Evolutionary conservation across 1,140 invertebrate species (phyloP), one percentile per base, ranked within the genome.

Genomic region (Eriocheir sinensis): DNA sequence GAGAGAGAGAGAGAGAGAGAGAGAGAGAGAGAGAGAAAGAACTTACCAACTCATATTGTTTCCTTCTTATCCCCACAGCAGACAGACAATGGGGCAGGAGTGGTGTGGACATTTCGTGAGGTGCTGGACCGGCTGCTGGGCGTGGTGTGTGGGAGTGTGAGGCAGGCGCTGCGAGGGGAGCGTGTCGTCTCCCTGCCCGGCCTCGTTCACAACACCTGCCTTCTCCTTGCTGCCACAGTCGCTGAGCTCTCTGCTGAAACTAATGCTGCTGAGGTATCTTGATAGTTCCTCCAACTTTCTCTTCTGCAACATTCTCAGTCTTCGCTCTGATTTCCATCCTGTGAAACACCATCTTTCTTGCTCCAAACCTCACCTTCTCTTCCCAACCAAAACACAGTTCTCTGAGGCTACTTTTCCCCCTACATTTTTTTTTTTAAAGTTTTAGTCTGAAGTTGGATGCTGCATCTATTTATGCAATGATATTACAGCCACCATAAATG

Each of bases 171-270:
- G 36, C 97, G 97, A 85, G 97, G 97, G 95, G 97, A 98, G 95
- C 97, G 97, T 93, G 96, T 97, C 21, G 96, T 97, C 0, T 97
- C 97, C 94, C 97, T 98, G 41, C 96, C 97, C 15, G 97, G 97
- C 94, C 97, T 99, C 0, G 98, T 99, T 0, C 97, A 98, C 93
- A 98, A 98, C 96, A 98, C 98, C 96, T 99, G 98, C 96, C 98
- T 98, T 96, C 97, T 99, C 34, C 96, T 99, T 79, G 98, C 98
- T 0, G 97, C 98, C 85, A 98, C 99, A 0, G 97, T 99, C 40
- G 98, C 98, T 4, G 99, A 99, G 97, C 97, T 99, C 81, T 98
- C 99, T 0, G 98, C 98, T 91, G 98, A 98, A 96, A 98, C 98
- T 4, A 95, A 88, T 9, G 85, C 95, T 53, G 95, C 96, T 27